Conservation (phyloP, 2,113 vertebrate genomes). For the Macheiramphus alcinus region DNA sequence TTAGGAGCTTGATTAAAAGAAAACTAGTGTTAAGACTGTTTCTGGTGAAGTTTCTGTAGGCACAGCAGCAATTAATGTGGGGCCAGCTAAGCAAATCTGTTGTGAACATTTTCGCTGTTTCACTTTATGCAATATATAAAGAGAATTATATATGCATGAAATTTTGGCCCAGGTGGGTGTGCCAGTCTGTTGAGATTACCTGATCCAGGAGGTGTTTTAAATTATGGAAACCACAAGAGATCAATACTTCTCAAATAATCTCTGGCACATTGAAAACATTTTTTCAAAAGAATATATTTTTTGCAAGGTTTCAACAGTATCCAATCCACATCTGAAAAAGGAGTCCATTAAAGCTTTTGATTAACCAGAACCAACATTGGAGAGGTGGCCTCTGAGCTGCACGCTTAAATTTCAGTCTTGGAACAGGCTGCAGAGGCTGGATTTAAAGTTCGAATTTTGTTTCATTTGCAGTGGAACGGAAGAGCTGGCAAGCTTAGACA, state of each 20-base stretch:
- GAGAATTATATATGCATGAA: neutral
- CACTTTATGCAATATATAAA: neutral
- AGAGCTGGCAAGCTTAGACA: conserved; percentile 53
- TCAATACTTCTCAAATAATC: neutral
- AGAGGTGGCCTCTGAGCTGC: neutral
- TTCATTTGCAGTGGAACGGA: conserved; percentile 27
- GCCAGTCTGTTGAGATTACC: conserved; percentile 37
- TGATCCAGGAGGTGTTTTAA: conserved; percentile 39
- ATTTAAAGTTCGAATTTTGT: conserved; percentile 35
- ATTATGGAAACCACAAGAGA: conserved; percentile 15
- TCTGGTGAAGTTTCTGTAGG: neutral
- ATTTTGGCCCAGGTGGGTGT: conserved; percentile 26
- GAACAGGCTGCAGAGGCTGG: neutral
- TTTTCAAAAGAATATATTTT: neutral
- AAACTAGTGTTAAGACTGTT: neutral
- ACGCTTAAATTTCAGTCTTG: neutral
- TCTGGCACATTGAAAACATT: neutral
- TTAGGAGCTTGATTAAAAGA: conserved; percentile 16
- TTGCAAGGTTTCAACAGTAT: neutral
- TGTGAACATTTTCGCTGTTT: neutral
- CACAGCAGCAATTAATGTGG: neutral
- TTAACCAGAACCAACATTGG: neutral
- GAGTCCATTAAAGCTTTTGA: neutral
- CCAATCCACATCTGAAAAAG: neutral
- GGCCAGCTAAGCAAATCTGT: conserved; percentile 6